A percentile compares a stretch with the other conserved stretches of the same genome.
These are phyloP conservation scores for Drosophila kokeensis DNA, from an alignment of 2,888 invertebrate species.

Conservation along the genomic window DNA sequence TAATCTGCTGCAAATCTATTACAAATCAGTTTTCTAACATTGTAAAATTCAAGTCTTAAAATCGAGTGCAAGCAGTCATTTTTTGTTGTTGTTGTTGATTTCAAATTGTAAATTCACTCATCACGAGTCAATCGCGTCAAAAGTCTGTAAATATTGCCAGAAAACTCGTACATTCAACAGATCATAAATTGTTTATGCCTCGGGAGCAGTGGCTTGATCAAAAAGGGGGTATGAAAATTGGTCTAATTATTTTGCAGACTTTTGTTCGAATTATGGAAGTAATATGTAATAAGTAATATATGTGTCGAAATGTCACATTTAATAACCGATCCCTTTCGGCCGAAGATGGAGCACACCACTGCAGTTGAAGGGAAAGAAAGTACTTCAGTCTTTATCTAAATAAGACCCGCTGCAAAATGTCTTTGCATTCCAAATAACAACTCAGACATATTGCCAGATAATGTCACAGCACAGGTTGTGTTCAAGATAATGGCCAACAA, in stretches of 20 bases:
- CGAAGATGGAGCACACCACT: constrained; percentile 9
- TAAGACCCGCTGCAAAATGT: constrained; percentile 42
- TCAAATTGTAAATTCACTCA: constrained; percentile 36
- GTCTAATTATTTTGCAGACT: neutral
- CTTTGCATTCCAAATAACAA: constrained; percentile 47
- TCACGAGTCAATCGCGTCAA: constrained; percentile 56
- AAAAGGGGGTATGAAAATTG: neutral
- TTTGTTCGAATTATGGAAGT: neutral
- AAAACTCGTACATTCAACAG: constrained; percentile 12
- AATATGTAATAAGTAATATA: too few relatives aligned
- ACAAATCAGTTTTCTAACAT: neutral
- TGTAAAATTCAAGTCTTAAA: neutral
- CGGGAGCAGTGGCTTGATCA: constrained; percentile 4
- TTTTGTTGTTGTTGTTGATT: neutral
- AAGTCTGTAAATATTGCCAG: constrained; percentile 51
- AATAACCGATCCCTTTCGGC: neutral
- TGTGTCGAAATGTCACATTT: neutral
- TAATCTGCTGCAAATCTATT: neutral
- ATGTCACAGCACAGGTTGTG: constrained; percentile 30
- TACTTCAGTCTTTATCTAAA: constrained; percentile 52
- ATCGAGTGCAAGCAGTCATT: neutral
- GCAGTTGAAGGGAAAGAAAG: constrained; percentile 45
- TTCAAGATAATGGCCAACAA: constrained; percentile 39
- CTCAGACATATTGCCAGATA: constrained; percentile 48
- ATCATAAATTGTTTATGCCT: constrained; percentile 60